phyloP scores from a whole-genome alignment of 2,888 invertebrate genomes.

The Adelphocoris suturalis region DNA sequence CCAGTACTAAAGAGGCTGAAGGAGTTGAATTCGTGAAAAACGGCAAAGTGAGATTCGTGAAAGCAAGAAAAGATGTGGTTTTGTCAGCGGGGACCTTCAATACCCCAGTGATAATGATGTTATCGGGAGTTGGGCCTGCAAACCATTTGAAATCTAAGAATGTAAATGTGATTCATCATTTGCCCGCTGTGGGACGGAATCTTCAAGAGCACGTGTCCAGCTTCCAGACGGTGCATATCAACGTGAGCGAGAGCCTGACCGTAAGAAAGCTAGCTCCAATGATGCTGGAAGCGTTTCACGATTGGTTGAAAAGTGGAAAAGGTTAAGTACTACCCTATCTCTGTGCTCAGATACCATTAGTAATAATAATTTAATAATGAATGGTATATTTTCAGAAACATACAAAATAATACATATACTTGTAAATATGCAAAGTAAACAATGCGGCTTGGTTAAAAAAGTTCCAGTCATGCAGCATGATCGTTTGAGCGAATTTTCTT shows the following conservation, averaged over 20 bases:
- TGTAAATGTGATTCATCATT: slow-evolving; percentile 81
- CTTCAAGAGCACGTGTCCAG: slow-evolving; percentile 78
- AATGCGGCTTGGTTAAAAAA: no score
- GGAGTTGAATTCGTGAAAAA: slow-evolving; percentile 82
- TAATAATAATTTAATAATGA: no score
- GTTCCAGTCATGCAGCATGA: no score
- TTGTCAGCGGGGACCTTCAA: slow-evolving; percentile 88
- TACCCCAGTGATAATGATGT: slow-evolving; percentile 88
- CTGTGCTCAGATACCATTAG: no score
- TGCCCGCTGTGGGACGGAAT: slow-evolving; percentile 82
- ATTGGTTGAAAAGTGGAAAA: slow-evolving; percentile 81
- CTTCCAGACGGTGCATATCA: slow-evolving; percentile 71
- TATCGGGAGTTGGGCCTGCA: slow-evolving; percentile 86
- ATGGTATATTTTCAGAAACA: no score
- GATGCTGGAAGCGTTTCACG: slow-evolving; percentile 79
- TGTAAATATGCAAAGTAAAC: no score
- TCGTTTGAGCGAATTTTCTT: no score
- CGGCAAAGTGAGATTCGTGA: slow-evolving; percentile 79
- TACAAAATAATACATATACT: no score
- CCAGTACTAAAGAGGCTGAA: slow-evolving; percentile 79
- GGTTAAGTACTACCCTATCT: slow-evolving; percentile 80
- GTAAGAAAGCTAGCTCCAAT: slow-evolving; percentile 62
- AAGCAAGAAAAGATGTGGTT: slow-evolving; percentile 85
- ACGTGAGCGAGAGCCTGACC: slow-evolving; percentile 71
- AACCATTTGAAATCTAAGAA: slow-evolving; percentile 81